Base-by-base conservation (phyloP, 2,797 vertebrate genomes). In the Xyrichtys novacula region DNA sequence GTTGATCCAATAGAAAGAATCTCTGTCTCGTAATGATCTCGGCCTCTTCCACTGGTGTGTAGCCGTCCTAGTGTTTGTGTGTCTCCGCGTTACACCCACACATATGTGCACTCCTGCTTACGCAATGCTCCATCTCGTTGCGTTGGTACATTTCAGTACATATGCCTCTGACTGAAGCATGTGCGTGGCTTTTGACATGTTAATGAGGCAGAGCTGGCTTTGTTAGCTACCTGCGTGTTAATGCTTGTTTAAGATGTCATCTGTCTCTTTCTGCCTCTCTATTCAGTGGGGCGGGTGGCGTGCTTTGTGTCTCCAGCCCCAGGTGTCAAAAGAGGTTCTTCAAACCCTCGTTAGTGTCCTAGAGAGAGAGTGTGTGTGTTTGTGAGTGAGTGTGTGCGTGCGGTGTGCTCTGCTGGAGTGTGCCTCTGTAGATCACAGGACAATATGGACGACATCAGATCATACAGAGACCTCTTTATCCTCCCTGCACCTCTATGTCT, bases 191-290 rank as follows among this genome's bases (percentile, higher is more conserved):
- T 92, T 91, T 91, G 77, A 88, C 76, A 91, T 92, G 90, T 17
- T 88, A 91, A 93, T 90, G 71, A 81, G 74, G 49, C 1, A 1
- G 32, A 58, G 74, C 40, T 20, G 81, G 83, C 89, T 86, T 90
- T 87, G 88, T 92, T 76, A 71, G 70, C 55, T 90, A 93, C 89
- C 87, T 93, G 91, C 63, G 55, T 80, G 79, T 89, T 85, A 84
- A 81, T 67, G 78, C 87, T 80, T 80, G 87, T 91, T 90, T 88
- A 83, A 86, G 71, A 88, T 84, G 87, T 93, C 89, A 91, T 89
- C 89, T 91, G 89, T 86, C 89, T 85, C 76, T 65, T 69, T 70
- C 26, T 66, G 63, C 68, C 53, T 61, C 74, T 71, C 82, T 67
- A 84, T 88, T 88, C 75, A 84, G 46, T 5, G 52, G 52, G 44